phyloP scores from a whole-genome alignment of 2,113 vertebrate genomes.

The Indicator maculatus region DNA sequence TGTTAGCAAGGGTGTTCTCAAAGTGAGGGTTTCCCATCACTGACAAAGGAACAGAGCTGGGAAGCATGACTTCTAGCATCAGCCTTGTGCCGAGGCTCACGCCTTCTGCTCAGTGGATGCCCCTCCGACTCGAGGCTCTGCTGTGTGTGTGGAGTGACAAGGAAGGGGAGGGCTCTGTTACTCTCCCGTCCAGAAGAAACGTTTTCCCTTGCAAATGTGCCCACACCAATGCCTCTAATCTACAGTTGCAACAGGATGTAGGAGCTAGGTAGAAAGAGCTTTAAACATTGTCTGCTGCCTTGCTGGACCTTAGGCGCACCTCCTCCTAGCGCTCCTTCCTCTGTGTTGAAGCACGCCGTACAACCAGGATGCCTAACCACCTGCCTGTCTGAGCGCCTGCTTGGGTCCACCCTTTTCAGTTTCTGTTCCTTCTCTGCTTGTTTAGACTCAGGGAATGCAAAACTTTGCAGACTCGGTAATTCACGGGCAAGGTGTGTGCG shows the following conservation, averaged over 20 bases:
- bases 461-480: not conserved
- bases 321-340: not conserved
- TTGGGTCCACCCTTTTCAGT: not conserved
- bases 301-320: not conserved
- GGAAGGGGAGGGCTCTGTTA: not conserved
- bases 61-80: not conserved
- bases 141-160: not conserved
- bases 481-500: not conserved
- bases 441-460: not conserved
- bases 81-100: not conserved
- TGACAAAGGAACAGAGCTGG: not conserved
- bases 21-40: not conserved
- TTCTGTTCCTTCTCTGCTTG: not conserved
- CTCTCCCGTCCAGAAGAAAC: not conserved
- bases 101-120: not conserved
- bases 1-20: not conserved
- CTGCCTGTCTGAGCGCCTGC: too few relatives aligned
- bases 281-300: not conserved
- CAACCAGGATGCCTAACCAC: accelerated
- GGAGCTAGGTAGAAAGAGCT: not conserved
- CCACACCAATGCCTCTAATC: not conserved
- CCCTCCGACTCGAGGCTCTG: not conserved
- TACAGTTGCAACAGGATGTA: not conserved
- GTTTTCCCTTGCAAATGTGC: not conserved
- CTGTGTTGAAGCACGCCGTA: accelerated